Percentiles rank a stretch among this genome's conserved stretches.
These are phyloP conservation scores for Helleia helle DNA, from an alignment of 2,888 invertebrate genomes.

Conservation along the genomic window DNA sequence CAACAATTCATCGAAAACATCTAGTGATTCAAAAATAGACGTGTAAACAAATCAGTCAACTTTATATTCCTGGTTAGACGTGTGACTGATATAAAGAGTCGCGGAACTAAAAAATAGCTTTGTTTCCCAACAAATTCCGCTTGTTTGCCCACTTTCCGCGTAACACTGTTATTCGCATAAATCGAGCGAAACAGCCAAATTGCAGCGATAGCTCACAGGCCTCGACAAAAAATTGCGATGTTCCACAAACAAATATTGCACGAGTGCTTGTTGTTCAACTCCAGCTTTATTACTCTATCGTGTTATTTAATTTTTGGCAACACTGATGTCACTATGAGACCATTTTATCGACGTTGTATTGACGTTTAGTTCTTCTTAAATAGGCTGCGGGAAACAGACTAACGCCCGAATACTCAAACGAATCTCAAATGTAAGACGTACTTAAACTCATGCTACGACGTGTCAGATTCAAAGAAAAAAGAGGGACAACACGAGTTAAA, in stretches of 20 bases:
- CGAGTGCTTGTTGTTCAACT: slow-evolving; percentile 40
- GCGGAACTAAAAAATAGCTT: slow-evolving; percentile 50
- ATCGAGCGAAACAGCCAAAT: slow-evolving; percentile 65
- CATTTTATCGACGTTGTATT: slow-evolving; percentile 9
- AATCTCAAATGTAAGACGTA: too few relatives aligned
- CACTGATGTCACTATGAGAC: slow-evolving; percentile 20
- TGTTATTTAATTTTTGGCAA: slow-evolving; percentile 31
- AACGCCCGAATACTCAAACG: too few relatives aligned
- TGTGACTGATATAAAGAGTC: slow-evolving; percentile 56
- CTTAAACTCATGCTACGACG: too few relatives aligned
- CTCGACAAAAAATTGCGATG: slow-evolving; percentile 62
- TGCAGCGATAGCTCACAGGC: slow-evolving; percentile 57
- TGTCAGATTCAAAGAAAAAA: too few relatives aligned
- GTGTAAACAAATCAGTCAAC: slow-evolving; percentile 36
- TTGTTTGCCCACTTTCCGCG: slow-evolving; percentile 65
- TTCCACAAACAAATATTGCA: slow-evolving; percentile 56
- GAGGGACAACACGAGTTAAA: too few relatives aligned
- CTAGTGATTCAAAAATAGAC: slow-evolving; percentile 16
- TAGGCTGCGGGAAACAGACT: too few relatives aligned
- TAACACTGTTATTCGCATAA: slow-evolving; percentile 61
- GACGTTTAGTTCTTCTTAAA: too few relatives aligned
- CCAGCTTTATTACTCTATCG: slow-evolving; percentile 41
- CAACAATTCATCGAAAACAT: slow-evolving; percentile 17
- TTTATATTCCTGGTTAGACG: slow-evolving; percentile 38
- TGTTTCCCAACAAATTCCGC: slow-evolving; percentile 55